phyloP scores from a whole-genome alignment of 2,888 invertebrate species.

The Copidosoma aretas region DNA sequence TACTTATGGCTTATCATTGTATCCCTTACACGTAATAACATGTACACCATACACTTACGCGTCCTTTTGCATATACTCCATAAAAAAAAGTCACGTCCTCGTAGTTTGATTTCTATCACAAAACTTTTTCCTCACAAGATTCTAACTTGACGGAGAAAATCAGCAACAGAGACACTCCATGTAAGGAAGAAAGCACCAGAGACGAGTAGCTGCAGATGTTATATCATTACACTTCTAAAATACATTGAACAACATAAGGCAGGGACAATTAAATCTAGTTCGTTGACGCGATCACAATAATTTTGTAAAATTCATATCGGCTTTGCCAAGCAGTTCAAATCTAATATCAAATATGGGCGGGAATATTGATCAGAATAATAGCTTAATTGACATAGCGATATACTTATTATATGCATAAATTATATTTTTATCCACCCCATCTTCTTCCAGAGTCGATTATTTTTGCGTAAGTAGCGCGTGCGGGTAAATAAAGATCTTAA shows the following conservation, averaged over 20 bases:
- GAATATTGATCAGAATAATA: conserved; percentile 25
- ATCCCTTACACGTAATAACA: no score
- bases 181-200: no score
- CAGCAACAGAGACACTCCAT: no score
- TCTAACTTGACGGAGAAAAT: no score
- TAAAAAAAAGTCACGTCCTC: no score
- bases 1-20: no score
- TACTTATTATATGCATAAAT: not conserved
- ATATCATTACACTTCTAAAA: conserved; percentile 3
- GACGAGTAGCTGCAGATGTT: no score
- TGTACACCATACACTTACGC: no score
- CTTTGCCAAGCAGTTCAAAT: conserved; percentile 25
- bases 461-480: conserved; percentile 28
- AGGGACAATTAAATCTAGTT: no score
- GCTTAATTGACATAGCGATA: conserved; percentile 20
- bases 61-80: no score
- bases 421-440: conserved; percentile 6
- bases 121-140: conserved; percentile 21
- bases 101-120: conserved; percentile 2
- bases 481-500: no score
- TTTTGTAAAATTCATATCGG: conserved; percentile 36
- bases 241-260: no score
- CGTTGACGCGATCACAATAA: conserved; percentile 14
- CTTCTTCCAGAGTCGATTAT: conserved; percentile 33
- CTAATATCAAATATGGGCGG: conserved; percentile 4